A percentile compares a stretch with the other conserved stretches of the same genome.
These are phyloP conservation scores for Alviniconcha marisindica DNA, from an alignment of 1,140 invertebrate species.

Conservation along the genomic window DNA sequence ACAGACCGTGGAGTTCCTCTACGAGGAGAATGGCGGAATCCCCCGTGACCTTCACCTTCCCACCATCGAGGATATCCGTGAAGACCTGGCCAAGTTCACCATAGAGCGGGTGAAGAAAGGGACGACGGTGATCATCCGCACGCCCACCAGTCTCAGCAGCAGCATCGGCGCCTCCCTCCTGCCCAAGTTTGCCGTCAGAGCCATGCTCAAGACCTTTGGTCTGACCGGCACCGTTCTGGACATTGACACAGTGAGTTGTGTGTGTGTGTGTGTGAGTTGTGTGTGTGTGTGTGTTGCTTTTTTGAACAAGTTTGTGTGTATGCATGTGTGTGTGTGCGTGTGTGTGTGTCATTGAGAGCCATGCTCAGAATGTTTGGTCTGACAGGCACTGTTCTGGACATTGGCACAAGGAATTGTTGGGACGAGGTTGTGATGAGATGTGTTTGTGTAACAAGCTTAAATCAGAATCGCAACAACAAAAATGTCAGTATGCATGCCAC, in stretches of 20 bases:
- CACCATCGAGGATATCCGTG: constrained; percentile 76
- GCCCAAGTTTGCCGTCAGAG: constrained; percentile 74
- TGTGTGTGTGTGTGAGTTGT: background rate
- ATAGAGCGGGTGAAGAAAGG: constrained; percentile 75
- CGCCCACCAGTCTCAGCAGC: constrained; percentile 51
- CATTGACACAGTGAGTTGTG: constrained; percentile 69
- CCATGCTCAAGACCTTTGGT: constrained; percentile 76
- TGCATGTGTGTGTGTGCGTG: background rate
- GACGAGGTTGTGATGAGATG: background rate
- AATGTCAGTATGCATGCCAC: too few relatives aligned
- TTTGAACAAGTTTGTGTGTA: background rate
- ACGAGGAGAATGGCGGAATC: constrained; percentile 77
- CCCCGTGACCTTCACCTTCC: constrained; percentile 76
- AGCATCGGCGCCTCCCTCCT: constrained; percentile 62
- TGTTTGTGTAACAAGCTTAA: too few relatives aligned
- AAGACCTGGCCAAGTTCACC: constrained; percentile 75
- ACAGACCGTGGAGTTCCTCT: constrained; percentile 77
- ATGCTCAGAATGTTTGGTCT: constrained; percentile 76
- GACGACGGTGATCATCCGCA: constrained; percentile 72
- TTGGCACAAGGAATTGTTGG: constrained; percentile 68
- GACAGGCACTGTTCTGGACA: constrained; percentile 75
- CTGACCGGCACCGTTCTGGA: constrained; percentile 75
- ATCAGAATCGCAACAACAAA: too few relatives aligned
- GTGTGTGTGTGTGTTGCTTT: background rate
- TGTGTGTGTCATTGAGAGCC: constrained; percentile 39